Percentiles rank a stretch among this genome's conserved stretches.
Conservation (phyloP, 53 echinoderm and acorn worm genomes). For the Astropecten irregularis region DNA sequence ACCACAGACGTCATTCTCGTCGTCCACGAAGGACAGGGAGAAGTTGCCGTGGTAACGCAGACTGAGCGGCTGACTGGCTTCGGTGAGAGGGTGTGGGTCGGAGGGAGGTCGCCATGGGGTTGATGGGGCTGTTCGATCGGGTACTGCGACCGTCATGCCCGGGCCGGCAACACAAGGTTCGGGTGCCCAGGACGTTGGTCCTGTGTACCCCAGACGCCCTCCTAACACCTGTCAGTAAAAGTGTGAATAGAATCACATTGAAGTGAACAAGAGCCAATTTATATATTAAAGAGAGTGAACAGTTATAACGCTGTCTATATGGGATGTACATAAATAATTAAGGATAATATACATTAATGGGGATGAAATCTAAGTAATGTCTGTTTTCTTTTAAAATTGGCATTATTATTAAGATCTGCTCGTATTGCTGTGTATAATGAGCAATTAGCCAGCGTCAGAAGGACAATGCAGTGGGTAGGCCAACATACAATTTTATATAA, state of each 20-base stretch:
- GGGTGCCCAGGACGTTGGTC: conserved; percentile 37
- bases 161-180: conserved; percentile 9
- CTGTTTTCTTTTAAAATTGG: too few relatives aligned
- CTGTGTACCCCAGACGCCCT: conserved; percentile 14
- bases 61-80: conserved; percentile 36
- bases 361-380: too few relatives aligned
- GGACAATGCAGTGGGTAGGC: too few relatives aligned
- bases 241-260: too few relatives aligned
- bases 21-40: conserved; percentile 50
- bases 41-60: conserved; percentile 58
- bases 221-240: conserved; percentile 50
- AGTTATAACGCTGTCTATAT: too few relatives aligned
- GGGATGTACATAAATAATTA: too few relatives aligned
- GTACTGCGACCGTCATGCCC: conserved; percentile 56
- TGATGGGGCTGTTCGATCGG: conserved; percentile 39
- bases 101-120: conserved; percentile 46
- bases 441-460: too few relatives aligned
- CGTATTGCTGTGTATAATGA: too few relatives aligned
- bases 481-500: too few relatives aligned
- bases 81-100: conserved; percentile 39
- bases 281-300: too few relatives aligned
- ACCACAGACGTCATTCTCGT: conserved; percentile 46
- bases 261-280: too few relatives aligned
- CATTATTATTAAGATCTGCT: too few relatives aligned
- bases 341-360: background rate